Percentiles rank a stretch among this genome's conserved stretches.
Conservation (phyloP, 2,797 vertebrate genomes). For the Trachurus trachurus region DNA sequence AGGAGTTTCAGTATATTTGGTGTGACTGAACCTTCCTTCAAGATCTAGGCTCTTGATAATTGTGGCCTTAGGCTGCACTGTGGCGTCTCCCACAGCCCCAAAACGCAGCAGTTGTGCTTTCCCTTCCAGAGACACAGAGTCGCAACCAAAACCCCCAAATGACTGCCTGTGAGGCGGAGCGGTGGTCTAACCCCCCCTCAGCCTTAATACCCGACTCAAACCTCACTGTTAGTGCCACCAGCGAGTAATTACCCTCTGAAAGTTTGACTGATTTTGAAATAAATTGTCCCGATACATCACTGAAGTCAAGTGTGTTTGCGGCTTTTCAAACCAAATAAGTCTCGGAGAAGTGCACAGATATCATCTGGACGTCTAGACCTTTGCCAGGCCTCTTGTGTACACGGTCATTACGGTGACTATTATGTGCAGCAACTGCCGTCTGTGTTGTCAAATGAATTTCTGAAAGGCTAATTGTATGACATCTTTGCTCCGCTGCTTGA, state of each 20-base stretch:
- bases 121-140: slow-evolving; percentile 81
- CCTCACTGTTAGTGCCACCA: slow-evolving; percentile 66
- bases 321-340: slow-evolving; percentile 41
- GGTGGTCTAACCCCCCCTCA: slow-evolving; percentile 26
- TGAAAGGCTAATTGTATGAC: slow-evolving; percentile 78
- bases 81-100: slow-evolving; percentile 61
- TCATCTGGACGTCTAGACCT: slow-evolving; percentile 43
- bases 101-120: slow-evolving; percentile 49
- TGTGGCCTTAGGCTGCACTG: slow-evolving; percentile 69
- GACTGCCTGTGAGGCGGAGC: slow-evolving; percentile 56
- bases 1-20: slow-evolving; percentile 51
- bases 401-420: slow-evolving; percentile 74
- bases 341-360: slow-evolving; percentile 27
- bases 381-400: slow-evolving; percentile 63
- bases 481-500: slow-evolving; percentile 72
- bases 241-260: slow-evolving; percentile 62
- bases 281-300: slow-evolving; percentile 29
- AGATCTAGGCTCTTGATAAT: slow-evolving; percentile 66
- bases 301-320: slow-evolving; percentile 36
- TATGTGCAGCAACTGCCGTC: slow-evolving; percentile 65
- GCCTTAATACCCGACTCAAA: slow-evolving; percentile 62
- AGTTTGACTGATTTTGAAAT: slow-evolving; percentile 44
- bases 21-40: slow-evolving; percentile 54
- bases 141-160: slow-evolving; percentile 81
- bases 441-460: slow-evolving; percentile 79